A percentile compares a stretch with the other conserved stretches of the same genome.
Evolutionary conservation across 2,888 invertebrate species (phyloP).

Genomic region (Neoitamus cyanurus): DNA sequence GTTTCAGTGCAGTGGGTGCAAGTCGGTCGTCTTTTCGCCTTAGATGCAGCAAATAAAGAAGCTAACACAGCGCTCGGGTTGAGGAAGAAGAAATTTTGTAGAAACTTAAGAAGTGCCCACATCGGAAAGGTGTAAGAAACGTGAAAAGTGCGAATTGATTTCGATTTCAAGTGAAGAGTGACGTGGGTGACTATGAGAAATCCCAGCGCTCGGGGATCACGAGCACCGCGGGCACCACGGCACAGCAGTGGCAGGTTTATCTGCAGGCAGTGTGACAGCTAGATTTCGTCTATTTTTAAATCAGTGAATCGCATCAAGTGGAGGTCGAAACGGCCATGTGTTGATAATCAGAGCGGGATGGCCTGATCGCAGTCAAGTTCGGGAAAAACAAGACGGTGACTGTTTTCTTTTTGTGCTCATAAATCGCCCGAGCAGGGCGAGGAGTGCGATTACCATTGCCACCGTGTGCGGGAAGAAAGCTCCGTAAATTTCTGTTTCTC

Average conservation of each 20-base stretch:
- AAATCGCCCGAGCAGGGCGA: conserved; percentile 4
- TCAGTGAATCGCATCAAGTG: conserved; percentile 34
- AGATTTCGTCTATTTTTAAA: conserved; percentile 31
- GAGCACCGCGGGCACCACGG: background rate
- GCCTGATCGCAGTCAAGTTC: background rate
- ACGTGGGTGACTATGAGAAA: conserved; percentile 8
- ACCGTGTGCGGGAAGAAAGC: conserved; percentile 3
- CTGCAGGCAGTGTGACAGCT: conserved; percentile 23
- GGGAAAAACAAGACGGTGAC: conserved; percentile 15
- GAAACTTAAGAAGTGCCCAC: background rate
- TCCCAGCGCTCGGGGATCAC: background rate
- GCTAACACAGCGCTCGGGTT: background rate
- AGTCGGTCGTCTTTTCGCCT: background rate
- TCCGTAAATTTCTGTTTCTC: background rate
- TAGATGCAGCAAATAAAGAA: background rate
- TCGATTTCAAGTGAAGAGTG: background rate
- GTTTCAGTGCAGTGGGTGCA: background rate
- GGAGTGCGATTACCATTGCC: background rate
- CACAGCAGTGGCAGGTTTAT: background rate
- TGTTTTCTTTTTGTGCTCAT: conserved; percentile 8
- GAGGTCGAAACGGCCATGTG: conserved; percentile 37
- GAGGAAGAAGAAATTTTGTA: background rate
- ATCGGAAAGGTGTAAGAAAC: background rate
- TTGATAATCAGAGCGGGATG: conserved; percentile 20
- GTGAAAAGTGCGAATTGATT: background rate